phyloP scores from a whole-genome alignment of 2,113 vertebrate genomes.

The Amazona guildingii region DNA sequence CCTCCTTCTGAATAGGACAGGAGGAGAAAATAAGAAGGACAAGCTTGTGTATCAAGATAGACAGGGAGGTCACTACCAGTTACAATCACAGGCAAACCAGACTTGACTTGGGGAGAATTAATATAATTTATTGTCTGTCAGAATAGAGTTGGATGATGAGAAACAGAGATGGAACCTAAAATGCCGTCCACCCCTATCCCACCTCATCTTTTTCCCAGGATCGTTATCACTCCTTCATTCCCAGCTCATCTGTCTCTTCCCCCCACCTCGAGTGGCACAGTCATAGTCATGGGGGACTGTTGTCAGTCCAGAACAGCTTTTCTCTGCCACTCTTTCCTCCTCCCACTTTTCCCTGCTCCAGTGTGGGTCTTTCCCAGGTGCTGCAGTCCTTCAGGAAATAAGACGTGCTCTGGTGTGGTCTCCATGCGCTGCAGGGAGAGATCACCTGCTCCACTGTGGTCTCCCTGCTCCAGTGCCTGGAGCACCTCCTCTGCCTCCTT shows the following conservation, averaged over 20 bases:
- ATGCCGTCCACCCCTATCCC: not conserved
- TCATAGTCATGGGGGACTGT: not conserved
- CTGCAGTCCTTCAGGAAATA: not conserved
- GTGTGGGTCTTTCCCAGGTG: too few species aligned
- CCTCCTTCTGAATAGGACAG: not conserved
- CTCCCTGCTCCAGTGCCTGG: accelerated
- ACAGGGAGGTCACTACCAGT: not conserved
- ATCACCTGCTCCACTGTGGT: accelerated
- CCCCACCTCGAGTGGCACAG: accelerated
- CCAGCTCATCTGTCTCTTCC: not conserved
- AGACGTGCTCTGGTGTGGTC: not conserved
- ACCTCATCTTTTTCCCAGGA: not conserved
- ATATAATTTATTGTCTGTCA: not conserved
- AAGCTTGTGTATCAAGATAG: accelerated
- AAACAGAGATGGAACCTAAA: not conserved
- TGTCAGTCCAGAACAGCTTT: not conserved
- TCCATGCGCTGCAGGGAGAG: not conserved
- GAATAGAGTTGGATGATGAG: not conserved
- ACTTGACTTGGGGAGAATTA: not conserved
- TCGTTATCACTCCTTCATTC: not conserved
- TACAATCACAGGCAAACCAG: not conserved
- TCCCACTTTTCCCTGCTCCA: not conserved
- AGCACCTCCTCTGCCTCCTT: not conserved
- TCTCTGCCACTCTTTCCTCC: not conserved
- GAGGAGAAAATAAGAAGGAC: not conserved